These are phyloP conservation scores for Entosphenus tridentatus DNA, from an alignment of 2,113 vertebrate species.

Conservation along the genomic window DNA sequence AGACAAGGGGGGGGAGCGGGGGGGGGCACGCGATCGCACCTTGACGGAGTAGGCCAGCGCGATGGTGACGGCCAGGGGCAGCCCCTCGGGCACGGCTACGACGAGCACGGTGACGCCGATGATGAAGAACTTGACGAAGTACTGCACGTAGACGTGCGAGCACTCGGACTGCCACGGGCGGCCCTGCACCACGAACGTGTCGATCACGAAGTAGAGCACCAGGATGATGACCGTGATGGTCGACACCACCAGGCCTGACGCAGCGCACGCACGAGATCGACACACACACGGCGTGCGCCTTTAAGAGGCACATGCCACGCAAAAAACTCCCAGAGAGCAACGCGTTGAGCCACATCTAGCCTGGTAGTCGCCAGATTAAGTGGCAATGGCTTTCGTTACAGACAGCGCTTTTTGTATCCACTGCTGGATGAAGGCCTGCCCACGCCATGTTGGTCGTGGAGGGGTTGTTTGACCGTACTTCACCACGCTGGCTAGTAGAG, in stretches of 20 bases:
- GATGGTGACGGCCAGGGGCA: conserved; percentile 81
- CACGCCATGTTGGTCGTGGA: too few species aligned
- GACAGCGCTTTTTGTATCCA: too few species aligned
- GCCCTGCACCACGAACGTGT: conserved; percentile 48
- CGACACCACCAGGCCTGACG: conserved; percentile 73
- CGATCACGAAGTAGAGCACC: conserved; percentile 70
- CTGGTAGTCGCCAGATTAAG: too few species aligned
- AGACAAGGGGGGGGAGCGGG: too few species aligned
- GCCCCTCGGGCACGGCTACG: conserved; percentile 79
- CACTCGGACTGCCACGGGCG: conserved; percentile 49
- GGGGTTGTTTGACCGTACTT: too few species aligned
- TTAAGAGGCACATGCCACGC: too few species aligned
- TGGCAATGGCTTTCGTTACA: too few species aligned
- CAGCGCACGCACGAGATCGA: background rate
- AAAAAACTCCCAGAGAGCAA: too few species aligned
- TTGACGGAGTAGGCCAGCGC: conserved; percentile 87
- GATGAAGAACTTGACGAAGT: conserved; percentile 98
- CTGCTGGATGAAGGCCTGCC: too few species aligned
- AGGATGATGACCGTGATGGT: conserved; percentile 71
- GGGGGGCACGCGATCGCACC: conserved; percentile 19
- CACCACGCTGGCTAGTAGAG: too few species aligned
- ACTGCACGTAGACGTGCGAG: conserved; percentile 80
- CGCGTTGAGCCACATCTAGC: too few species aligned
- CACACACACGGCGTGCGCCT: too few species aligned
- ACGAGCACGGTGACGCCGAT: conserved; percentile 83